Evolutionary conservation across 2,888 invertebrate species (phyloP), one percentile per base, ranked within the genome.

Genomic region (Dichetophora obliterata): DNA sequence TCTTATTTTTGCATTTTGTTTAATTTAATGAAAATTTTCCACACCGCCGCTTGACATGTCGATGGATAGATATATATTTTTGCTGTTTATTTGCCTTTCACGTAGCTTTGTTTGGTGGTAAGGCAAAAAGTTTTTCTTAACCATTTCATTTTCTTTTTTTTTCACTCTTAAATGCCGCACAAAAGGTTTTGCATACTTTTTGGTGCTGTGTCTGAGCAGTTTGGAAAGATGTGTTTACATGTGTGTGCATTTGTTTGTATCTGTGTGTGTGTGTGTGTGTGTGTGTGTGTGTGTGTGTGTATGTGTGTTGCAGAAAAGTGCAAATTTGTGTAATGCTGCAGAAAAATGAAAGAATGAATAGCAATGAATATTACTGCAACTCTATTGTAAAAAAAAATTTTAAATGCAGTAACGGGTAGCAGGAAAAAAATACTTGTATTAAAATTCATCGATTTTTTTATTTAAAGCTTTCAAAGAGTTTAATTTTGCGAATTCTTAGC

Each of bases 11-110:
- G 61, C 69, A 59, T 69, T 37, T 80, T 85, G 83, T 84, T 81
- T 84, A 87, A 88, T 87, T 88, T 87, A 88, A 88, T 88, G 87
- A 89, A 88, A 87, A 89, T 87, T 88, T 88, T 88, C 87, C 88
- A 86, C 86, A 87, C 86, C 86, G 85, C 83, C 86, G 85, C 85
- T 86, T 86, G 86, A 85, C 87, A 86, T 85, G 87, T 84, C 84
- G 82, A 68, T 68, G 27, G 65, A 72, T 59, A 48, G 27, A 43
- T 37, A 27, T 3, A 37, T 37, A 37, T 43, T 43, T 14, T 43
- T 11, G 43, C 43, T 43, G 43, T 43, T 43, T 43, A 14, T 43
- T 43, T 43, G 24, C 63, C n/a, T 63, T 63, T 31, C 63, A 63
- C 63, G 63, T 63, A 34, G 63, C 63, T 31, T 63, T 63, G 63